Evolutionary conservation across 2,113 vertebrate species (phyloP).

Genomic region (Psilopsiagon aymara): DNA sequence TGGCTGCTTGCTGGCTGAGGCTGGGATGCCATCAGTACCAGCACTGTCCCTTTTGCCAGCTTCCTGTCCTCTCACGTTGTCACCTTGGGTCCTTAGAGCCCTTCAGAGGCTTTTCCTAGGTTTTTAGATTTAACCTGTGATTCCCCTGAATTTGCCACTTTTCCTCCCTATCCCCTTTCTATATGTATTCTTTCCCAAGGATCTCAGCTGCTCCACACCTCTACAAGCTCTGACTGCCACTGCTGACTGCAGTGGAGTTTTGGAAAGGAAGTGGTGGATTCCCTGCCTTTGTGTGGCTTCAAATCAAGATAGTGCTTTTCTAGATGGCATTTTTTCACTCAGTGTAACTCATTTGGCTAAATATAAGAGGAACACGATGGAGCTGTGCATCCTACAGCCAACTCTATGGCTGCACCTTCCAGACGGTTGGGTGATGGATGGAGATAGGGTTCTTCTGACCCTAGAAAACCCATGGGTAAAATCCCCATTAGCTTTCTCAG

Average conservation of each 20-base stretch:
- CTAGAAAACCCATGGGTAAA: not conserved
- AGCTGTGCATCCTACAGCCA: not conserved
- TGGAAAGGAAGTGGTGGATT: not conserved
- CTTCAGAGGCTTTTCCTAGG: not conserved
- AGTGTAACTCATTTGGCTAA: not conserved
- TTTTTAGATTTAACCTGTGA: not conserved
- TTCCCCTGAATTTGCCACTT: not conserved
- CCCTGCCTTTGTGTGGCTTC: not conserved
- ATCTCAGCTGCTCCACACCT: not conserved
- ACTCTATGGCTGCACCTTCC: not conserved
- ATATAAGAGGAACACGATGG: not conserved
- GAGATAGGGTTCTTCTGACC: not conserved
- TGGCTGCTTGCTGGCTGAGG: not conserved
- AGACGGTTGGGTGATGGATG: not conserved
- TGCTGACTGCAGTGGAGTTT: not conserved
- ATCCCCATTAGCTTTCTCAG: not conserved
- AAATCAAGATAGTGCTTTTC: not conserved
- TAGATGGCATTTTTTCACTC: not conserved
- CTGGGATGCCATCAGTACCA: not conserved
- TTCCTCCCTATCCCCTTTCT: not conserved
- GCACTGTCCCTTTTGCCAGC: not conserved
- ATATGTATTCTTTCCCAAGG: not conserved
- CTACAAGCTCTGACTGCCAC: not conserved
- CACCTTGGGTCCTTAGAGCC: not conserved
- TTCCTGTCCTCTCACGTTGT: accelerated